These are phyloP conservation scores for Decapterus maruadsi DNA, from an alignment of 2,797 vertebrate genomes.

Conservation along the genomic window DNA sequence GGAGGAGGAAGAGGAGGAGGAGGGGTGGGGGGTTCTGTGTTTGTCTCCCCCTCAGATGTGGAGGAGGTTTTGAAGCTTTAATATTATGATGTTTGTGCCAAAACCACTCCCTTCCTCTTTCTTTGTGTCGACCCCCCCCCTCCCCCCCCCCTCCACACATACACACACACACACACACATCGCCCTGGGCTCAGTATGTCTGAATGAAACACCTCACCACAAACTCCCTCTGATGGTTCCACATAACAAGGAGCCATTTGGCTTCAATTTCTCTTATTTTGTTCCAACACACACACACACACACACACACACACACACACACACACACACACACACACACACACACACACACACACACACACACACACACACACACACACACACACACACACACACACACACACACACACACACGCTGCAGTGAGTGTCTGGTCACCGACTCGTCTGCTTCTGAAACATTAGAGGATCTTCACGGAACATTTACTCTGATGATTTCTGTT, in stretches of 20 bases:
- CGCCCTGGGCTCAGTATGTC: slow-evolving; percentile 55
- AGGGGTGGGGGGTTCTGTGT: slow-evolving; percentile 54
- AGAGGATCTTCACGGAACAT: neutral
- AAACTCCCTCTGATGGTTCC: slow-evolving; percentile 60
- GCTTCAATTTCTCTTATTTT: slow-evolving; percentile 58
- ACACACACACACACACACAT: no score
- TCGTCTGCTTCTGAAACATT: neutral
- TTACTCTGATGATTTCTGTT: neutral
- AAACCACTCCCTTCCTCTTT: slow-evolving; percentile 63
- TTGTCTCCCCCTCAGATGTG: slow-evolving; percentile 74
- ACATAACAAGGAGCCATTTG: slow-evolving; percentile 60
- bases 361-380: slow-evolving; percentile 13
- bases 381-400: slow-evolving; percentile 23
- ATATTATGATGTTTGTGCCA: slow-evolving; percentile 56
- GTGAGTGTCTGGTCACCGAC: no score
- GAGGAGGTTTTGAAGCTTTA: slow-evolving; percentile 74
- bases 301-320: slow-evolving; percentile 24
- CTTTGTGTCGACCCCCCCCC: slow-evolving; percentile 18
- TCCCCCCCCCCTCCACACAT: no score
- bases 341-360: slow-evolving; percentile 22
- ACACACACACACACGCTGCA: neutral
- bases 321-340: slow-evolving; percentile 6
- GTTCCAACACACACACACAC: slow-evolving; percentile 24
- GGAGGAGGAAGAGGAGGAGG: slow-evolving; percentile 28
- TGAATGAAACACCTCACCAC: slow-evolving; percentile 66